Base-by-base conservation (phyloP, 2,113 vertebrate species). In the Petaurus breviceps region DNA sequence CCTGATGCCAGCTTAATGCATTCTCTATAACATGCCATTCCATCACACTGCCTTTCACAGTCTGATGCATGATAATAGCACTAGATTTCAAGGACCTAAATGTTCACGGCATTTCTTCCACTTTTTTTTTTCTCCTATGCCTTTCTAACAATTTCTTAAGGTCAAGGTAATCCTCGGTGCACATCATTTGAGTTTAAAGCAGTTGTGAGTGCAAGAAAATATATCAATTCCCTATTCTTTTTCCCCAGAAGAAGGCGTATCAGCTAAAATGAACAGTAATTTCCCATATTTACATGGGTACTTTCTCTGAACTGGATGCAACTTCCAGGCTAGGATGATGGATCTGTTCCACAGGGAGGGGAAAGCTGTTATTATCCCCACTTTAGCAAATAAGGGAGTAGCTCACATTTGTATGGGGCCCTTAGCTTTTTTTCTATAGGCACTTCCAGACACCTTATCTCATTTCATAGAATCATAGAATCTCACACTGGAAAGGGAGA, bases 91-190 rank as follows among this genome's bases (percentile, higher is more conserved):
- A n/a, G 0, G 0, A 52, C 47, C n/a, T 50, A 53, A 53, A 84
- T 25, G 43, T 22, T 26, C 37, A 43, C 16, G 52, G 61, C 31
- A 26, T 43, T 93, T 53, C 49, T 89, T 84, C n/a, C n/a, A 55
- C 23, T 84, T 92, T 89, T 84, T 91, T 90, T 94, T 94, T 49
- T 95, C 68, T 94, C 54, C n/a, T 28, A 52, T 52, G 57, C 94
- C 90, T 50, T 95, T 37, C n/a, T 90, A 92, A 90, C 55, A 93
- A 90, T 52, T 93, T 96, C 90, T 92, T 93, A 89, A 96, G 92
- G 89, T 94, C 93, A 90, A 97, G 77, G 50, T 90, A 61, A 77
- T 77, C 52, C 24, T 52, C 47, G 0, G 31, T 52, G 43, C 91
- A 95, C 8, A 9, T 31, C 57, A 51, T 24, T 37, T 37, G 61